A percentile compares a stretch with the other conserved stretches of the same genome.
Evolutionary conservation across 2,797 vertebrate genomes (phyloP).

Genomic region (Euthynnus affinis): DNA sequence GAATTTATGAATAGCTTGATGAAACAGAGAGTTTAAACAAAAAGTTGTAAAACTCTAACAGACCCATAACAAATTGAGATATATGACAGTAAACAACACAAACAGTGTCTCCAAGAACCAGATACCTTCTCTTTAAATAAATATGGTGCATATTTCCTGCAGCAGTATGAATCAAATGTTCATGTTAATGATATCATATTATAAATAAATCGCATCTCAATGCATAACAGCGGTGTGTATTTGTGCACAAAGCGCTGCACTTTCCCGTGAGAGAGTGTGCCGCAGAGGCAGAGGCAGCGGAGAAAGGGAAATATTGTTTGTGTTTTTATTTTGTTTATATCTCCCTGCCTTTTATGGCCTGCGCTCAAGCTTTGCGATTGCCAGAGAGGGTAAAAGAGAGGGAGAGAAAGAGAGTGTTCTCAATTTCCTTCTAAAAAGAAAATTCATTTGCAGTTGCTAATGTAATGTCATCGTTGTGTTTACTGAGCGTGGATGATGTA

Average conservation of each 20-base stretch:
- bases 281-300: conserved; percentile 30
- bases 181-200: conserved; percentile 46
- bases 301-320: conserved; percentile 77
- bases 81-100: conserved; percentile 9
- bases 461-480: conserved; percentile 99
- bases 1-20: conserved; percentile 11
- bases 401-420: conserved; percentile 90
- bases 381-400: conserved; percentile 77
- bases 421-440: conserved; percentile 99
- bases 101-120: conserved; percentile 13
- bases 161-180: conserved; percentile 32
- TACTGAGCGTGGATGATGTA: conserved; percentile 99
- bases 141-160: conserved; percentile 46
- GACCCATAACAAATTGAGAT: conserved; percentile 27
- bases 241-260: conserved; percentile 44
- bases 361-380: conserved; percentile 75
- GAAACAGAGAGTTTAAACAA: neutral
- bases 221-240: conserved; percentile 33
- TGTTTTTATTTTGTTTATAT: conserved; percentile 87
- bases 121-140: conserved; percentile 61
- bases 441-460: conserved; percentile 99
- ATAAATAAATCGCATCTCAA: conserved; percentile 61
- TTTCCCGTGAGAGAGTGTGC: conserved; percentile 25
- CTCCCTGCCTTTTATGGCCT: conserved; percentile 82
- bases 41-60: conserved; percentile 14